Evolutionary conservation across 2,113 vertebrate genomes (phyloP).

Genomic region (Ammodramus savannarum): DNA sequence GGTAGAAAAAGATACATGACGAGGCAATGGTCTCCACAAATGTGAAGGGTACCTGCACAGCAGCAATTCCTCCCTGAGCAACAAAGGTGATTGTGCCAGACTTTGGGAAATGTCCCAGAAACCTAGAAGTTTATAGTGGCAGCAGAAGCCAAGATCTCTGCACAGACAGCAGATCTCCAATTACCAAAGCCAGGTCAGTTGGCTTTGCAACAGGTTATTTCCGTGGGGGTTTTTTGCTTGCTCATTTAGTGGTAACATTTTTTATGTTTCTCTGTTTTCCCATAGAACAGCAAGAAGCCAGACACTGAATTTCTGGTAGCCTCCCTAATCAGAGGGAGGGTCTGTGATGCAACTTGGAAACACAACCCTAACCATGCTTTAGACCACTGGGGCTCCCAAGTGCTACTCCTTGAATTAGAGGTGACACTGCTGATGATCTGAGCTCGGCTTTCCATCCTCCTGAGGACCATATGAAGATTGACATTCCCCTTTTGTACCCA

Average conservation of each 20-base stretch:
- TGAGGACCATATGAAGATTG: background rate
- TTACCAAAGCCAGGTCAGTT: slow-evolving; percentile 2
- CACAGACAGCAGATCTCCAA: background rate
- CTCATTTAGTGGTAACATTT: background rate
- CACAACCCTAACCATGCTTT: background rate
- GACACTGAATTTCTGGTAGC: background rate
- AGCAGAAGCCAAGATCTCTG: background rate
- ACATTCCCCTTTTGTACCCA: background rate
- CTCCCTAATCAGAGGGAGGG: background rate
- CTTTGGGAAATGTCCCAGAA: background rate
- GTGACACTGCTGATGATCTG: background rate
- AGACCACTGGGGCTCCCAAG: background rate
- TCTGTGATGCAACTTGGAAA: background rate
- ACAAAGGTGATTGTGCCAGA: background rate
- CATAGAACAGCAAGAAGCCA: background rate
- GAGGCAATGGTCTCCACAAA: background rate
- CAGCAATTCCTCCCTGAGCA: background rate
- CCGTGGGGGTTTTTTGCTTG: background rate
- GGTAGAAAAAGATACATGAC: background rate
- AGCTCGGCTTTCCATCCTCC: background rate
- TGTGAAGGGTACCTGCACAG: background rate
- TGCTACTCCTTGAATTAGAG: background rate
- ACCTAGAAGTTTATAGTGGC: background rate
- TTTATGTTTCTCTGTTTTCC: background rate
- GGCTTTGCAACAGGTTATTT: background rate